A percentile compares a stretch with the other conserved stretches of the same genome.
phyloP scores from a whole-genome alignment of 2,888 invertebrate species.

The Nomada lathburiana region DNA sequence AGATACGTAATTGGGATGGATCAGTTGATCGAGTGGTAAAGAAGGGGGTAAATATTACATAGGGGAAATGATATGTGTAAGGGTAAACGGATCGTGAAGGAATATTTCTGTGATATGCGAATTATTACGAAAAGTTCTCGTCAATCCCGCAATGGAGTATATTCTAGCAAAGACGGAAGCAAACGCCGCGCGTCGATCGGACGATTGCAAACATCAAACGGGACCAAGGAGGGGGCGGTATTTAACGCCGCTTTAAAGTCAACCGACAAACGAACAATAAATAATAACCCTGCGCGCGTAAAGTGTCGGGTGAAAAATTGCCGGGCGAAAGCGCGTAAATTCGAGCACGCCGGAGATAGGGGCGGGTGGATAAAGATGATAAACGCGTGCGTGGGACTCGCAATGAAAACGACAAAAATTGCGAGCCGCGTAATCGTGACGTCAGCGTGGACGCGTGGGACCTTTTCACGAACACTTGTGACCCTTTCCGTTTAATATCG shows the following conservation, averaged over 20 bases:
- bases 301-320: constrained; percentile 40
- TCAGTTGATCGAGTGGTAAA: neutral
- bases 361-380: constrained; percentile 50
- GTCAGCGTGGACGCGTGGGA: constrained; percentile 21
- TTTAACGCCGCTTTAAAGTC: constrained; percentile 31
- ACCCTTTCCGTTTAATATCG: constrained; percentile 9
- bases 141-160: too few relatives aligned
- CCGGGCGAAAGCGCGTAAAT: constrained; percentile 51
- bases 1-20: too few relatives aligned
- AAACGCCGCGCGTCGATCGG: neutral
- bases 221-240: neutral
- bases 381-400: constrained; percentile 42
- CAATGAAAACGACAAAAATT: constrained; percentile 42
- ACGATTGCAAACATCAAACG: neutral
- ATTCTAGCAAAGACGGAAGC: too few relatives aligned
- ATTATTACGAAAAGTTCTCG: too few relatives aligned
- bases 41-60: too few relatives aligned
- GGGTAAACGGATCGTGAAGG: too few relatives aligned
- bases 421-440: constrained; percentile 13
- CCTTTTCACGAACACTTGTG: neutral
- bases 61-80: too few relatives aligned
- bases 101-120: too few relatives aligned
- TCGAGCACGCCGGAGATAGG: constrained; percentile 12
- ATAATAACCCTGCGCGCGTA: constrained; percentile 44
- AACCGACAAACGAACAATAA: constrained; percentile 26